A percentile compares a stretch with the other conserved stretches of the same genome.
phyloP scores from a whole-genome alignment of 2,888 invertebrate species.

The Ectropis crepuscularia region DNA sequence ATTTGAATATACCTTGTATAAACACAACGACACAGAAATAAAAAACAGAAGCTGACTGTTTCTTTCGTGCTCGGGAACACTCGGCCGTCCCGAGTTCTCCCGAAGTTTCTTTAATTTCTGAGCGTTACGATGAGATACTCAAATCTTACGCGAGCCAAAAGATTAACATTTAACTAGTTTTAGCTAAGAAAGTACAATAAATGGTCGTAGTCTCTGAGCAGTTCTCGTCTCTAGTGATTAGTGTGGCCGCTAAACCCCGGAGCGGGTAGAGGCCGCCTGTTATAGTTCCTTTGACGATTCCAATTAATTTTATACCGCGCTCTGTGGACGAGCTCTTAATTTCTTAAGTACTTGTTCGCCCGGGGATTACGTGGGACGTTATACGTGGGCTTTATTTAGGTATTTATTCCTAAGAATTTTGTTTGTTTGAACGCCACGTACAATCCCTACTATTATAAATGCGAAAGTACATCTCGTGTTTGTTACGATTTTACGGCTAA shows the following conservation, averaged over 20 bases:
- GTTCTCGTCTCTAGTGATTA: constrained; percentile 28
- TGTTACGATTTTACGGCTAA: no score
- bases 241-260: constrained; percentile 18
- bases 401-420: not conserved
- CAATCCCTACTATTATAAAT: no score
- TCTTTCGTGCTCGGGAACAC: no score
- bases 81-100: no score
- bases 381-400: not conserved
- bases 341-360: constrained; percentile 3
- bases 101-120: no score
- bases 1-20: no score
- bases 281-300: constrained; percentile 34
- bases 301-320: constrained; percentile 30
- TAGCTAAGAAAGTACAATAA: not conserved
- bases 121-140: no score
- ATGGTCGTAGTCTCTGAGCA: not conserved
- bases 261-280: constrained; percentile 15
- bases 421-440: not conserved
- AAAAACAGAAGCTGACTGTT: no score
- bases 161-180: no score
- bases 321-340: constrained; percentile 7
- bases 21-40: no score
- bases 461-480: no score
- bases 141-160: no score
- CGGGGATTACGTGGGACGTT: not conserved